Percentiles rank a stretch among this genome's conserved stretches.
Evolutionary conservation across 2,888 invertebrate species (phyloP).

Genomic region (Andricus curvator): DNA sequence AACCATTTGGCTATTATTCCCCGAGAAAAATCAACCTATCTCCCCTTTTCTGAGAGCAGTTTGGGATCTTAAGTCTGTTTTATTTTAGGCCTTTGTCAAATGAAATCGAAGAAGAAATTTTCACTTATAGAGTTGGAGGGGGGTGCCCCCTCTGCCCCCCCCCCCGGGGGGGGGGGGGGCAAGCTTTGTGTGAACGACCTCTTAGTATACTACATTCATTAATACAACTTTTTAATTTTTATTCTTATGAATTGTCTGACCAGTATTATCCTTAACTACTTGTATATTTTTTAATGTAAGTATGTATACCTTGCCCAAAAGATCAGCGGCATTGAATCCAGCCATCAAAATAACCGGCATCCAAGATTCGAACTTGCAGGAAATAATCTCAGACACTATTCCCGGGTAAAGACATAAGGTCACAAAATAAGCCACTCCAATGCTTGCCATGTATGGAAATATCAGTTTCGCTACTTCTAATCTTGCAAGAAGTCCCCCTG

Average conservation of each 20-base stretch:
- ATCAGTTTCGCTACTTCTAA: slow-evolving; percentile 91
- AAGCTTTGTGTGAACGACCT: too few relatives aligned
- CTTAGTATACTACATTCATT: too few relatives aligned
- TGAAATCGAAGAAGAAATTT: too few relatives aligned
- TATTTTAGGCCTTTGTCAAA: too few relatives aligned
- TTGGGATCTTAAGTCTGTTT: too few relatives aligned
- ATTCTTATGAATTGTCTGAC: background rate
- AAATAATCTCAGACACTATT: slow-evolving; percentile 92
- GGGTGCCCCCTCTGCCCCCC: too few relatives aligned
- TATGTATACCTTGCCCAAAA: slow-evolving; percentile 87
- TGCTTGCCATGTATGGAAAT: slow-evolving; percentile 94
- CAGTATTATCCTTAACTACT: background rate
- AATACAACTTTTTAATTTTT: too few relatives aligned
- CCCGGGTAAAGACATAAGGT: slow-evolving; percentile 95
- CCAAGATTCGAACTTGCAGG: slow-evolving; percentile 91
- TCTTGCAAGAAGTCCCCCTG: slow-evolving; percentile 86
- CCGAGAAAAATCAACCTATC: too few relatives aligned
- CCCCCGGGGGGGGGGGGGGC: too few relatives aligned
- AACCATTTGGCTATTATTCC: too few relatives aligned
- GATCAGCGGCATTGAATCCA: slow-evolving; percentile 91
- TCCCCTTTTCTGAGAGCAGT: too few relatives aligned
- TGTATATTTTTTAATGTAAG: background rate
- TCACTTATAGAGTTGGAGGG: too few relatives aligned
- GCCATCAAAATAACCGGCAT: slow-evolving; percentile 96
- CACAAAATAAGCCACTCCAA: slow-evolving; percentile 92